Evolutionary conservation across 2,797 vertebrate genomes (phyloP).

Genomic region (Myiothlypis coronata): DNA sequence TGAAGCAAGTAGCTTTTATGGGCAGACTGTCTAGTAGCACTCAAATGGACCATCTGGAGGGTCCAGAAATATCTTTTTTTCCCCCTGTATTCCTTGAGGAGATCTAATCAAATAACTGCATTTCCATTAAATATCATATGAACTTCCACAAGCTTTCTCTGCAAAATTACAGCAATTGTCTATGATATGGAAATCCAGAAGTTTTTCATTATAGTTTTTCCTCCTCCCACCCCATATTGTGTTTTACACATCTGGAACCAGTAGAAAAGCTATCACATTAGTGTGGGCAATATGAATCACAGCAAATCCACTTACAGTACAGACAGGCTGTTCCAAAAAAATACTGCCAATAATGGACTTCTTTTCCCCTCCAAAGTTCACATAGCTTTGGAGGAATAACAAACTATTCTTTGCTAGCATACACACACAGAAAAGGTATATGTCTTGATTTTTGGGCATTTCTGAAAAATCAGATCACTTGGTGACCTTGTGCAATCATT

Average conservation of each 20-base stretch:
- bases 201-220: conserved; percentile 4
- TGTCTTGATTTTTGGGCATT: neutral
- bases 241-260: conserved; percentile 14
- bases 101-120: neutral
- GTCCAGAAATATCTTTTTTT: neutral
- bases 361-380: neutral
- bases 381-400: neutral
- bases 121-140: neutral
- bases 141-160: neutral
- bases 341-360: neutral
- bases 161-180: neutral
- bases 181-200: neutral
- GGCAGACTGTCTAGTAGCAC: neutral
- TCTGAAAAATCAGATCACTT: neutral
- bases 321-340: neutral
- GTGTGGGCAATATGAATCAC: neutral
- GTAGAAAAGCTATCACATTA: conserved; percentile 19
- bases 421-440: neutral
- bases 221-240: neutral
- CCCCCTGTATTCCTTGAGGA: neutral
- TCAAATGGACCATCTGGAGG: neutral
- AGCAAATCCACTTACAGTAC: conserved; percentile 5
- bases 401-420: neutral
- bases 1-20: neutral
- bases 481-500: neutral